phyloP scores from a whole-genome alignment of 1,140 invertebrate species.

The Brachionus paranguensis region DNA sequence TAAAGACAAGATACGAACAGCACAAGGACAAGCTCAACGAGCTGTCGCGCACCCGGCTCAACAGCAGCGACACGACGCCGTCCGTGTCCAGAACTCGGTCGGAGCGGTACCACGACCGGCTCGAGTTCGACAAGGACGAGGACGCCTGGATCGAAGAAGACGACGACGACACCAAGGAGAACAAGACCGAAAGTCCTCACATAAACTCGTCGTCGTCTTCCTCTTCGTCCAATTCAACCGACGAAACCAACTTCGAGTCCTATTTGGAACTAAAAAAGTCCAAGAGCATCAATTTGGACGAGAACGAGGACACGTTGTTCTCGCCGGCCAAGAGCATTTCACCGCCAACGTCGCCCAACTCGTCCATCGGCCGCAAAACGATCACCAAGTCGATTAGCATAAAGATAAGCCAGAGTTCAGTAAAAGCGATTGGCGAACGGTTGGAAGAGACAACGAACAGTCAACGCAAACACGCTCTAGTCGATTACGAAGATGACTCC shows the following conservation, averaged over 20 bases:
- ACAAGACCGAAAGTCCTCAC: not conserved
- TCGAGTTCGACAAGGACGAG: slow-evolving; percentile 68
- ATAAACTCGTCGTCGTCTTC: not conserved
- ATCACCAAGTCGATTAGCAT: not conserved
- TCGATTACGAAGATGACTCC: slow-evolving; percentile 21
- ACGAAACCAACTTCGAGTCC: not conserved
- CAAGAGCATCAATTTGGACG: not conserved
- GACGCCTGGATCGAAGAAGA: slow-evolving; percentile 57
- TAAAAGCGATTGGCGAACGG: not conserved
- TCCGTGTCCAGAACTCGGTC: not conserved
- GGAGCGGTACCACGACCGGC: not conserved
- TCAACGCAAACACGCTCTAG: not conserved
- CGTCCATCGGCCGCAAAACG: not conserved
- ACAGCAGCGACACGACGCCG: not conserved
- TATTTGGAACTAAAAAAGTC: slow-evolving; percentile 22
- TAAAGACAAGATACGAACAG: slow-evolving; percentile 85
- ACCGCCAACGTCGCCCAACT: not conserved
- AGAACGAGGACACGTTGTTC: slow-evolving; percentile 19
- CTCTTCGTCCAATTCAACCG: not conserved
- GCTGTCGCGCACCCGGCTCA: not conserved
- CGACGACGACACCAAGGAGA: not conserved
- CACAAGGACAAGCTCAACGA: slow-evolving; percentile 66
- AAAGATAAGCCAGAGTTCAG: not conserved
- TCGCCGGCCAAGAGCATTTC: not conserved
- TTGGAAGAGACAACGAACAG: not conserved